Conservation (phyloP, 1,140 invertebrate genomes). For the Hylaeus anthracinus region DNA sequence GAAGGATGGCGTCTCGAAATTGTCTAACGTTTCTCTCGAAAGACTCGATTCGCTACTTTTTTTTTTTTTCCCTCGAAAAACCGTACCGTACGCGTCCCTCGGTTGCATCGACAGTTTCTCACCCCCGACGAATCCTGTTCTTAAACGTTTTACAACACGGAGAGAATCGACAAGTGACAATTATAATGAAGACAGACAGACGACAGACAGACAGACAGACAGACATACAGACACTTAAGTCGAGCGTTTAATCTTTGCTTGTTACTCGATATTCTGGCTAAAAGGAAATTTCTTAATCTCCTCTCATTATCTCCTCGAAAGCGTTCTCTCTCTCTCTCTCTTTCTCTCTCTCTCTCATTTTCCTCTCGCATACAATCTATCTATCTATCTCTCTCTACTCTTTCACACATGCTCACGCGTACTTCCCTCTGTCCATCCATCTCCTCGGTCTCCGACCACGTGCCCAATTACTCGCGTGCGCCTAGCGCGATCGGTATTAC, state of each 20-base stretch:
- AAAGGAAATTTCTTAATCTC: neutral
- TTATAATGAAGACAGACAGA: conserved; percentile 74
- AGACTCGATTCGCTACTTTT: too few relatives aligned
- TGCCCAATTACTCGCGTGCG: too few relatives aligned
- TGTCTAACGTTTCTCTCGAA: too few relatives aligned
- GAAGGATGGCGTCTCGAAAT: too few relatives aligned
- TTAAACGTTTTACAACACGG: conserved; percentile 76
- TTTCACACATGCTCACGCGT: too few relatives aligned
- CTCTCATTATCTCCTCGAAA: conserved; percentile 3
- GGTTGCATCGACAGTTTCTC: conserved; percentile 22
- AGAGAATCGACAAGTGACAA: conserved; percentile 76
- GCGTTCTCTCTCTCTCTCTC: neutral
- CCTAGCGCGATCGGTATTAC: too few relatives aligned
- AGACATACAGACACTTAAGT: conserved; percentile 74
- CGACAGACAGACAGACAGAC: conserved; percentile 72
- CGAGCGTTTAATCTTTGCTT: conserved; percentile 56
- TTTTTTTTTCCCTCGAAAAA: too few relatives aligned
- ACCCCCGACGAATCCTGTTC: too few relatives aligned
- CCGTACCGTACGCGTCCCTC: neutral
- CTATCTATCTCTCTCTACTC: neutral
- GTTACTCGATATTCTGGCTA: conserved; percentile 41
- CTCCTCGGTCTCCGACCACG: too few relatives aligned
- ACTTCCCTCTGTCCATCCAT: too few relatives aligned
- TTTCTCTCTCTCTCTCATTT: neutral
- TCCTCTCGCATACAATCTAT: neutral